Evolutionary conservation across 2,797 vertebrate species (phyloP).

Genomic region (Otus scops): DNA sequence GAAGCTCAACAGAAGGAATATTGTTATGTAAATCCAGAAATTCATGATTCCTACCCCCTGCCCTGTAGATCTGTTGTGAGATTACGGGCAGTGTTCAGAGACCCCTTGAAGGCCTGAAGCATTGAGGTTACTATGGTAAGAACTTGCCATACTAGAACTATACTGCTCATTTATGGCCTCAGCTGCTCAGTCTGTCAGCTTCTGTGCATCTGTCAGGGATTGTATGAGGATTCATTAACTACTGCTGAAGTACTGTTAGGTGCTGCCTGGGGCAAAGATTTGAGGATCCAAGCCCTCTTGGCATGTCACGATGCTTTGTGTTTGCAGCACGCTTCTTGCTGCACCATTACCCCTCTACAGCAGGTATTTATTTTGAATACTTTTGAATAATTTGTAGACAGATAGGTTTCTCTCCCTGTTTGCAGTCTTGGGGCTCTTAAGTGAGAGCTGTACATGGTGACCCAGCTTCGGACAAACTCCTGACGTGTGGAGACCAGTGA

Average conservation of each 20-base stretch:
- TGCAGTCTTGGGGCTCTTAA: neutral
- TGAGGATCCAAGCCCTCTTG: neutral
- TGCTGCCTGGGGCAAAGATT: neutral
- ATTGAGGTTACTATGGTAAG: neutral
- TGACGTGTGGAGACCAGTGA: fast-evolving
- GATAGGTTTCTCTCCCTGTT: neutral
- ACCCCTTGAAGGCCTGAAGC: neutral
- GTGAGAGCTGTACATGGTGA: neutral
- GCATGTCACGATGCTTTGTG: fast-evolving
- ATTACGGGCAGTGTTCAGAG: neutral
- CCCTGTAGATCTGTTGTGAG: neutral
- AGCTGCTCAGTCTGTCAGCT: neutral
- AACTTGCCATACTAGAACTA: neutral
- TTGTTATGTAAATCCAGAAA: neutral
- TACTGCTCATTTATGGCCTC: neutral
- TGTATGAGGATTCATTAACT: neutral
- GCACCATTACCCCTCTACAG: fast-evolving
- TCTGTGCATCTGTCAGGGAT: neutral
- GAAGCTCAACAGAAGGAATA: neutral
- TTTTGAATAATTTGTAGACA: neutral
- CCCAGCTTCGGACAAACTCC: neutral
- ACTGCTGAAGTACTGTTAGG: neutral
- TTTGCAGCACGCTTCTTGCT: neutral
- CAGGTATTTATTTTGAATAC: neutral
- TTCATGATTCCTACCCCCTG: neutral